Evolutionary conservation across 2,113 vertebrate genomes (phyloP), one percentile per base, ranked within the genome.

Genomic region (Solenodon paradoxus): DNA sequence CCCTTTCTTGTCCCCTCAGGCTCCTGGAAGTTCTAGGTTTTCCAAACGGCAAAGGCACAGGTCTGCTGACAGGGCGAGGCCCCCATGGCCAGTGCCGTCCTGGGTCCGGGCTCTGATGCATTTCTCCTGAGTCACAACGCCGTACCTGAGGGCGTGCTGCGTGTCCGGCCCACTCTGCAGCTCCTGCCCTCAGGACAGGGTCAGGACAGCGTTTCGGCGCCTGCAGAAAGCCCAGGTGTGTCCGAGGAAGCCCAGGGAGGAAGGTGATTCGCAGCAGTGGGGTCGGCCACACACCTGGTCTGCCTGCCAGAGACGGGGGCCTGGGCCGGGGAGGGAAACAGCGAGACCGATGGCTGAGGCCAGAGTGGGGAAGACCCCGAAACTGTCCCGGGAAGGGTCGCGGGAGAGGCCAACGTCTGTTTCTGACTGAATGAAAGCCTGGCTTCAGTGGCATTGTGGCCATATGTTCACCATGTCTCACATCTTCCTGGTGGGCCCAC

Each of bases 1-100:
- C 45, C 22, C 10, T 49, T 32, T 71, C 55, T 32, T 45, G n/a
- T n/a, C n/a, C n/a, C n/a, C 38, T 0, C 0, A 0, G 40, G 32
- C 45, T 42, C 20, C 53, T 16, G n/a, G 28, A 13, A 16, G 24
- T 16, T 80, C 40, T 40, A 47, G 28, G 16, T n/a, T 78, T 90
- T 88, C 71, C 47, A 28, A 45, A 57, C 87, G 38, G 13, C 55
- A 51, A 4, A 59, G 15, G 53, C 61, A 66, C 64, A 20, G 38
- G 32, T 30, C 7, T 72, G n/a, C 55, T 66, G 64, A 32, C 16
- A 90, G 66, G 64, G 19, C 49, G 24, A 26, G 9, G 26, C 7
- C 30, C 51, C 20, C 19, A 16, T 2, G 42, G 88, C 59, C 32
- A 35, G 53, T 7, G 51, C 0, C 0, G n/a, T 71, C 74, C 47